Base-by-base conservation (phyloP, 2,888 invertebrate genomes). In the Athalia cordata region DNA sequence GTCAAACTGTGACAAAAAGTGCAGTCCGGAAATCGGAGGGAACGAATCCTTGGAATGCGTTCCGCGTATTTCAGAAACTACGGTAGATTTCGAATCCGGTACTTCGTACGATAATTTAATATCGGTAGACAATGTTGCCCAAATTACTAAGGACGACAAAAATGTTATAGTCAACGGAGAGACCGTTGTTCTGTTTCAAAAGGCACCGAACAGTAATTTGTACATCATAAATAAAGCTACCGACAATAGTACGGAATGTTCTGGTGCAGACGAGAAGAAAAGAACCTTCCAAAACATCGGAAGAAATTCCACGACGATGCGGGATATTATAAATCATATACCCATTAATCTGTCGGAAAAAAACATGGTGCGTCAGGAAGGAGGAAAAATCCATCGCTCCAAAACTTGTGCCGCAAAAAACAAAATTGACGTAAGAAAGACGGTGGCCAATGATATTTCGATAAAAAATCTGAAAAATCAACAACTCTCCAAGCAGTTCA, bases 201-300 rank as follows among this genome's bases (percentile, higher is more conserved):
- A 89, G 62, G 88, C 89, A 3, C 90, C 89, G 0, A 88, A 90
- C 78, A 89, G 90, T 64, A 89, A 90, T 82, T 80, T 89, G 8
- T 90, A 89, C 79, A 88, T 89, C 3, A 90, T 90, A 57, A 90
- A 90, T 78, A 90, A 90, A 80, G 89, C 90, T 0, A 85, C 86
- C 0, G 88, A 88, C 49, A 87, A 84, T 49, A 62, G n/a, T 13
- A 52, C 29, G 45, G 61, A 61, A 50, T 49, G 61, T 47, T 47
- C 59, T 9, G 72, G 7, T 15, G 72, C 29, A 29, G 29, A 61
- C 6, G 72, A 72, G 3, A 72, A 57, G 9, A 61, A 29, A 15
- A 59, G 9, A 1, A 8, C 55, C n/a, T 11, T 7, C 43, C 45
- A 59, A 59, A 72, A 45, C 6, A 45, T 13, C 47, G 59, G 59